A percentile compares a stretch with the other conserved stretches of the same genome.
These are phyloP conservation scores for Gymnogyps californianus DNA, from an alignment of 2,113 vertebrate species.

Conservation along the genomic window DNA sequence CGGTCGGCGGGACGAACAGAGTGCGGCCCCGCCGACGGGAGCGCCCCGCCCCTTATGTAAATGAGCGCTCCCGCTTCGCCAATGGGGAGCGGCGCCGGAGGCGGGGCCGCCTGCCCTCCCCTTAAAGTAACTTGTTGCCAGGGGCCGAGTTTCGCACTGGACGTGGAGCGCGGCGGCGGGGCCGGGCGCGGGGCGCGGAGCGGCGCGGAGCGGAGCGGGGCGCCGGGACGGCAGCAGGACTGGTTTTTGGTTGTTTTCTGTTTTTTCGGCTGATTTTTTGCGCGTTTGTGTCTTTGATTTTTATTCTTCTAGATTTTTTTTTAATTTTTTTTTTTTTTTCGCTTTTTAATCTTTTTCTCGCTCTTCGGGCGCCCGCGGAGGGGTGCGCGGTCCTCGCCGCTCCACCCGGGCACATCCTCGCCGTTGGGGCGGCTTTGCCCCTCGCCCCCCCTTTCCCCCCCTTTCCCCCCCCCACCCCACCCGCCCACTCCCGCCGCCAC, in stretches of 20 bases:
- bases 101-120: background rate
- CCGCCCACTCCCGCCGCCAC: too few relatives aligned
- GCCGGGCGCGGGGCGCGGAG: background rate
- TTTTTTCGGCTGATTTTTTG: background rate
- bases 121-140: conserved; percentile 70
- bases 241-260: background rate
- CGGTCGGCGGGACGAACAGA: too few relatives aligned
- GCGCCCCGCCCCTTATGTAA: background rate
- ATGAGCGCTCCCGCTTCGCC: fast-evolving
- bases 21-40: too few relatives aligned
- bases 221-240: background rate
- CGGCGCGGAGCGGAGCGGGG: background rate
- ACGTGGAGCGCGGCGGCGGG: background rate
- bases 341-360: too few relatives aligned
- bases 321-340: background rate
- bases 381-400: background rate
- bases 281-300: background rate
- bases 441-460: background rate
- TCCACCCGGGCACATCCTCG: background rate
- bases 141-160: background rate
- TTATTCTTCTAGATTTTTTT: background rate
- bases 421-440: background rate
- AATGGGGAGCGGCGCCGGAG: background rate
- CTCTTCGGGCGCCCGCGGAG: background rate
- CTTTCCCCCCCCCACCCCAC: background rate